Base-by-base conservation (phyloP, 2,888 invertebrate genomes). In the Macaria liturata region DNA sequence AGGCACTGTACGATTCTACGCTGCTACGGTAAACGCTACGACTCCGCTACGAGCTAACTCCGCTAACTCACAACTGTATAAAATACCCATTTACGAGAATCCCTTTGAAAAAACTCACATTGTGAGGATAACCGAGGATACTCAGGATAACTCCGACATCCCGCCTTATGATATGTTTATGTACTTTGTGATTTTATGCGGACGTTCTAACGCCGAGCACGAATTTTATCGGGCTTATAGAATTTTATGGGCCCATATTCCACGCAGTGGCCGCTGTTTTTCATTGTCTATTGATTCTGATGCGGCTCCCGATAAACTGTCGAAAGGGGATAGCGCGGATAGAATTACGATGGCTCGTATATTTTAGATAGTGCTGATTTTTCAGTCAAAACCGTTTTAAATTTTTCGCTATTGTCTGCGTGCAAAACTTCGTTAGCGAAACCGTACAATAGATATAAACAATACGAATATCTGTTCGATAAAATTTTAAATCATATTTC, bases 121-220 rank as follows among this genome's bases (percentile, higher is more conserved):
- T 91, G 88, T 88, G 86, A 76, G 85, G 81, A 86, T 87, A 88
- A 86, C 88, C 86, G 44, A 30, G 83, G 83, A 76, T 83, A 54
- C 47, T 54, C 9, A 54, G 59, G 59, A 59, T 59, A 59, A 54
- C 59, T 59, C 9, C 81, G 81, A 83, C 80, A 86, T 82, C 88
- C 86, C 87, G 86, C 83, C 89, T 91, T 91, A 91, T 90, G 90
- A 91, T 91, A 91, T 91, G 91, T 91, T 91, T 91, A 91, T 90
- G 91, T 91, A 90, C 90, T 90, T 88, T 86, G 80, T 84, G 90
- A 90, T 91, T 91, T 91, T 91, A 91, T 91, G 90, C 84, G 91
- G 84, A 84, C 87, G 87, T 91, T 91, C 88, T 85, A 82, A 91
- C 88, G 88, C 91, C 69, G 75, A 81, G 90, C 91, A 91, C 91